Base-by-base conservation (phyloP, 2,113 vertebrate genomes). In the Natator depressus region DNA sequence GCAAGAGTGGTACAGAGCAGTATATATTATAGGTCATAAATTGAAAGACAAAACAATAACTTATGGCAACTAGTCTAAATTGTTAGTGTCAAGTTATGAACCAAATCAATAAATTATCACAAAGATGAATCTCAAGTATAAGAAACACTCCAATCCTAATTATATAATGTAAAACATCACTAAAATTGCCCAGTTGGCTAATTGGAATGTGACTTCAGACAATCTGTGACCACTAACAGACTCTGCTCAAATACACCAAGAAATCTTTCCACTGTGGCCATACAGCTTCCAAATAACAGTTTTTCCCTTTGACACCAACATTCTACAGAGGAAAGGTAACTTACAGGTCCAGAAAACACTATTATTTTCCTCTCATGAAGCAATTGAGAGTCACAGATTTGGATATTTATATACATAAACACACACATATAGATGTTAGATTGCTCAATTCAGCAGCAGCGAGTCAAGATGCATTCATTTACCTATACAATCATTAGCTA, bases 21-120 rank as follows among this genome's bases (percentile, higher is more conserved):
- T 91, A 8, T 72, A 72, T 38, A 10, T 79, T 38, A 10, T 79
- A 59, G 49, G 4, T 2, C 83, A 35, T 72, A 89, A 86, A 4
- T 57, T 14, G 88, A 93, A 92, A 14, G 88, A 19, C 46, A 65
- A 79, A 95, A 49, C 10, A 78, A 22, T 72, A 80, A 95, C 47
- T 95, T 94, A 80, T 72, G 89, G 19, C 22, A n/a, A 42, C 17
- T 79, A 92, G 75, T 75, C 53, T 72, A 47, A 12, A 75, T 83
- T 92, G 14, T 85, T 94, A 75, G 49, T 85, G 57, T 94, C 87
- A 95, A 91, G 35, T 78, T 92, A 89, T 65, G 17, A 92, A 94
- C 14, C 6, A 91, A 92, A 84, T 89, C 22, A 82, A 94, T 80
- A 12, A 5, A 81, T 79, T 72, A 47, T 93, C 91, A 82, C 47